Base-by-base conservation (phyloP, 2,888 invertebrate genomes). In the Pollenia amentaria region DNA sequence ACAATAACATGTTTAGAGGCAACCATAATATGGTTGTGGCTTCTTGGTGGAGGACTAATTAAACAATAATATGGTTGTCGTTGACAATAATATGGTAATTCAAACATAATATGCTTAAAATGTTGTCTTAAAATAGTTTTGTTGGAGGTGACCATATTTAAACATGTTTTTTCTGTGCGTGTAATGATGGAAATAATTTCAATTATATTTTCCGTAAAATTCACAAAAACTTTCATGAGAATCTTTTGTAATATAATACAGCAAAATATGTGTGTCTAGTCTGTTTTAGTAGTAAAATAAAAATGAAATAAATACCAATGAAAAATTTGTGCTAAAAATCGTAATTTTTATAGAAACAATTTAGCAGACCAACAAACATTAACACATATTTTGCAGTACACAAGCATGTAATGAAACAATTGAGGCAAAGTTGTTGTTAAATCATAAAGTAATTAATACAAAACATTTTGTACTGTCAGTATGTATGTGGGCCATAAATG, bases 361-460 rank as follows among this genome's bases (percentile, higher is more conserved):
- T 46, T 14, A 12, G 29, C 65, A 65, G 44, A 53, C 55, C 8
- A 10, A n/a, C 16, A 16, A 46, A 42, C 53, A 53, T 44, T 53
- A 7, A 11, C 21, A 48, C 46, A 67, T 46, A 78, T n/a, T 38
- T 57, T 70, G 3, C 9, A 40, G 18, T 10, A 46, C n/a, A 0
- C 16, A 40, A 78, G 29, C 57, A 57, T 78, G 53, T 78, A 73
- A 73, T 82, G 75, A 65, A 79, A 83, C 83, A 72, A 65, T 83
- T 79, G 72, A 55, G 42, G 55, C 55, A 70, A 78, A 57, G 70
- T 79, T 67, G 44, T 60, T 82, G 48, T 82, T 75, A 73, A 85
- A 78, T 78, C 53, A 80, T 81, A 51, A 73, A 85, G 73, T 72
- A 76, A 83, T 83, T 83, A 83, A 79, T 79, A 46, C 53, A 64